phyloP scores from a whole-genome alignment of 1,140 invertebrate species.

The Metopolophium dirhodum region DNA sequence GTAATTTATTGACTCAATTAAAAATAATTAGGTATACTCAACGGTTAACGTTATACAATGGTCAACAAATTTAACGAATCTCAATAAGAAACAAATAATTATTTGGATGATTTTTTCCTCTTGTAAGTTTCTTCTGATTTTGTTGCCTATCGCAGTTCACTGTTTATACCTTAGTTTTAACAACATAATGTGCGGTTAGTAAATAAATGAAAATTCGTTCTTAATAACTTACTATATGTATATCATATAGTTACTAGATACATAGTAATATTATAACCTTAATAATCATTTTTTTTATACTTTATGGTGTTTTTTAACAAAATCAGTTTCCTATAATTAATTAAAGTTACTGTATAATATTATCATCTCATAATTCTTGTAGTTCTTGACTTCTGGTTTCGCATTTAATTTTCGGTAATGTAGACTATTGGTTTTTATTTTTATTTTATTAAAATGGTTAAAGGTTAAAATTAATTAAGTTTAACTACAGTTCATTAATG shows the following conservation, averaged over 20 bases:
- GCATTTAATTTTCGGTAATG: neutral
- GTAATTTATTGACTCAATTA: constrained; percentile 6
- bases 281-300: no score
- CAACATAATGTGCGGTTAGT: neutral
- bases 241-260: neutral
- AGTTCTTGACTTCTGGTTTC: neutral
- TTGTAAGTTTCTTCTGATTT: neutral
- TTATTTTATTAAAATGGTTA: neutral
- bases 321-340: no score
- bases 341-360: no score
- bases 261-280: neutral
- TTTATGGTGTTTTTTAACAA: no score
- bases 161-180: neutral
- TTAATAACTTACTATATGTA: neutral
- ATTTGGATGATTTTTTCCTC: neutral
- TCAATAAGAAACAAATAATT: constrained; percentile 9
- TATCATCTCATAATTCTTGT: neutral
- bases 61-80: neutral
- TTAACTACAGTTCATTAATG: no score
- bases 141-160: neutral
- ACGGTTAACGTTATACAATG: neutral
- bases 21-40: neutral
- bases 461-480: neutral
- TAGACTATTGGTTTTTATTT: neutral
- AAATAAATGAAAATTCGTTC: no score